Evolutionary conservation across 2,888 invertebrate species (phyloP).

Genomic region (Willowsia nigromaculata): DNA sequence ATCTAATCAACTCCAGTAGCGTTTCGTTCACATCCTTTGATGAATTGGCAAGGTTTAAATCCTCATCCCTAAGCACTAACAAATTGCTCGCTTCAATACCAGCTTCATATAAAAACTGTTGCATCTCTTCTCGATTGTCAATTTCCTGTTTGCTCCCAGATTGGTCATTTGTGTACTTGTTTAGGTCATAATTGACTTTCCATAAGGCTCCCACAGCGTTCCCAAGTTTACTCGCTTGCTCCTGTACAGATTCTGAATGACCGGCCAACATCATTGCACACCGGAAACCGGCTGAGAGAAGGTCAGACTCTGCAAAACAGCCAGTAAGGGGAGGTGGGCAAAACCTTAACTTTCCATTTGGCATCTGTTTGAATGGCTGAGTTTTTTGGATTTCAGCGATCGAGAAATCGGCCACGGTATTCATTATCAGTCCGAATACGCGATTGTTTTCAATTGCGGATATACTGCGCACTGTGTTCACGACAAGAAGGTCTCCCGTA

Average conservation of each 20-base stretch:
- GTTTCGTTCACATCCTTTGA: constrained; percentile 52
- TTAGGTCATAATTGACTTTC: constrained; percentile 67
- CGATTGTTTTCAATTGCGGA: constrained; percentile 66
- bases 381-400: constrained; percentile 54
- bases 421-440: constrained; percentile 72
- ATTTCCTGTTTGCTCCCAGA: constrained; percentile 5
- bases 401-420: constrained; percentile 66
- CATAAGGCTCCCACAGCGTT: constrained; percentile 59
- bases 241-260: constrained; percentile 62
- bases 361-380: constrained; percentile 50
- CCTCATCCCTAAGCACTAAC: constrained; percentile 41
- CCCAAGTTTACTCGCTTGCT: constrained; percentile 68
- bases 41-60: constrained; percentile 45
- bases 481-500: constrained; percentile 73
- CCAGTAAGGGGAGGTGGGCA: not conserved
- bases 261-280: constrained; percentile 62
- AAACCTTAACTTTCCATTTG: constrained; percentile 56
- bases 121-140: constrained; percentile 60
- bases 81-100: constrained; percentile 58
- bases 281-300: constrained; percentile 63
- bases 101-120: constrained; percentile 51
- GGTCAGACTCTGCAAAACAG: constrained; percentile 49
- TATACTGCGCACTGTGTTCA: constrained; percentile 68
- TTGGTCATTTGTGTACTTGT: constrained; percentile 20
- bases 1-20: constrained; percentile 49